Conservation (phyloP, 2,797 vertebrate species). For the Lutjanus campechanus region DNA sequence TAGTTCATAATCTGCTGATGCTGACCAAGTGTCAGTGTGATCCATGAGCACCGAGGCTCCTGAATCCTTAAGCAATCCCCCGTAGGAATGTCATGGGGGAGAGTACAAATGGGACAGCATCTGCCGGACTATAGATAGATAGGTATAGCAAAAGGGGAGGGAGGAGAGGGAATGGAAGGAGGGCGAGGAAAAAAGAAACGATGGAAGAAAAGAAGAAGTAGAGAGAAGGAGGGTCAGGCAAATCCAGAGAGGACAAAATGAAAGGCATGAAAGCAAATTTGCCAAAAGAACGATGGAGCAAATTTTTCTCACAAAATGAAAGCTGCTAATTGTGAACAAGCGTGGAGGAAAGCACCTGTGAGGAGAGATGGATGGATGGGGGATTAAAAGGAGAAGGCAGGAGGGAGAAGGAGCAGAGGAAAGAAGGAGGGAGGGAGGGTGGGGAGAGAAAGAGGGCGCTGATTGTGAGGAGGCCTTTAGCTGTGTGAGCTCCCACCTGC, state of each 20-base stretch:
- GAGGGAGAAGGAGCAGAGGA: constrained; percentile 17
- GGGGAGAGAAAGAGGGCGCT: constrained; percentile 29
- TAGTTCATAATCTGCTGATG: constrained; percentile 89
- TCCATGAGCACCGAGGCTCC: constrained; percentile 79
- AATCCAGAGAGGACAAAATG: constrained; percentile 47
- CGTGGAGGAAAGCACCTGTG: constrained; percentile 66
- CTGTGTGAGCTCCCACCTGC: constrained; percentile 80
- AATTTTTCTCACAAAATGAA: constrained; percentile 39
- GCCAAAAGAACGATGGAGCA: constrained; percentile 42
- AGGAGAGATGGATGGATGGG: constrained; percentile 65
- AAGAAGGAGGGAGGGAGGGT: background rate
- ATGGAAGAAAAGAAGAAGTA: constrained; percentile 35
- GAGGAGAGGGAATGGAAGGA: constrained; percentile 59
- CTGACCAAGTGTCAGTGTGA: constrained; percentile 87
- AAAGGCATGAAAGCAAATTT: constrained; percentile 51
- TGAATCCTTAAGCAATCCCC: constrained; percentile 82
- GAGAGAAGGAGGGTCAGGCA: constrained; percentile 33
- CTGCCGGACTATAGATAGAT: constrained; percentile 86
- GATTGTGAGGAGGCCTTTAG: constrained; percentile 73
- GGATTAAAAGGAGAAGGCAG: constrained; percentile 54
- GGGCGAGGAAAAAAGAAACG: constrained; percentile 56
- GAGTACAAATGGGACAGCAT: constrained; percentile 86
- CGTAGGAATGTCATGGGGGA: constrained; percentile 84
- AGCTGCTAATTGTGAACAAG: constrained; percentile 72
- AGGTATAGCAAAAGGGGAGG: constrained; percentile 73